Evolutionary conservation across 2,113 vertebrate genomes (phyloP).

Genomic region (Sprattus sprattus): DNA sequence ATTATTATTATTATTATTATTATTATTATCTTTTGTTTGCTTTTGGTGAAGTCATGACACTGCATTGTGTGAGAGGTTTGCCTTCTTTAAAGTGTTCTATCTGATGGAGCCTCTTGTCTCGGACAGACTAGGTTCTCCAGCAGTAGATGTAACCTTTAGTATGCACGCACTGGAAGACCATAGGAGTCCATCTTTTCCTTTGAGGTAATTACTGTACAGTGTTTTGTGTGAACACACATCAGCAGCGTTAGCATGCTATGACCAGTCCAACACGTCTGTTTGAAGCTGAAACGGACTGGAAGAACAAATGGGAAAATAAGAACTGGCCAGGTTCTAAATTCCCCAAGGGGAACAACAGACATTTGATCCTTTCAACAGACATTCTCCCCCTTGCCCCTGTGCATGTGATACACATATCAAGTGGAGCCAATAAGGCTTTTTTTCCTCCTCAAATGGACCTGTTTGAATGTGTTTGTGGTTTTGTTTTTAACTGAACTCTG

Average conservation of each 20-base stretch:
- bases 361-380: background rate
- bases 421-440: background rate
- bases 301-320: background rate
- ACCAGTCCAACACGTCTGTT: background rate
- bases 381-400: background rate
- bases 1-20: constrained; percentile 3
- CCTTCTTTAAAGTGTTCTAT: background rate
- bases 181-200: background rate
- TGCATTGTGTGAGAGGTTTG: background rate
- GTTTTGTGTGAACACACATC: background rate
- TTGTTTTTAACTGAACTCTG: background rate
- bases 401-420: background rate
- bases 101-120: background rate
- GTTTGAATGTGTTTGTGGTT: background rate
- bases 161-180: constrained; percentile 9
- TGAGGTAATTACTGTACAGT: background rate
- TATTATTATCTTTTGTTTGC: constrained; percentile 38
- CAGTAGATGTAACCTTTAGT: background rate
- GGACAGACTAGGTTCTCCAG: background rate
- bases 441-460: background rate
- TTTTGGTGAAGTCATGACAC: constrained; percentile 13
- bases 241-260: background rate
- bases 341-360: background rate
- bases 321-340: background rate
- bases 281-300: background rate